phyloP scores from a whole-genome alignment of 2,113 vertebrate genomes.

The Sturnira hondurensis region DNA sequence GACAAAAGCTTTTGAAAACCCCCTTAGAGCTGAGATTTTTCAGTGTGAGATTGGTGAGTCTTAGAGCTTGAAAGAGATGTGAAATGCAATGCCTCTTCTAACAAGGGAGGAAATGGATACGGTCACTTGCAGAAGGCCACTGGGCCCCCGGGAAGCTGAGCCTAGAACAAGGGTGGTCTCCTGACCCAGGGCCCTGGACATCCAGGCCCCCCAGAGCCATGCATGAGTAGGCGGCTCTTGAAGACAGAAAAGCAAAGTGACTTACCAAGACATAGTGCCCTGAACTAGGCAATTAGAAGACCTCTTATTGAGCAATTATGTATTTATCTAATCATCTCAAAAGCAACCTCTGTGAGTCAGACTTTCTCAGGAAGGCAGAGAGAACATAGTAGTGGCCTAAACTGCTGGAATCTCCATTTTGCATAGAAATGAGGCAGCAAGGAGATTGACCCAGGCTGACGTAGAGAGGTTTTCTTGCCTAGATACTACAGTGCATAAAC shows the following conservation, averaged over 20 bases:
- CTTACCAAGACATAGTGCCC: neutral
- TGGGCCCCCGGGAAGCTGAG: neutral
- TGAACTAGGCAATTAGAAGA: neutral
- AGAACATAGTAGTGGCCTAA: neutral
- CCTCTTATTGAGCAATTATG: neutral
- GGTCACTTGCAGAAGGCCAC: neutral
- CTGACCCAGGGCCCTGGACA: neutral
- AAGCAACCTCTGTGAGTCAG: neutral
- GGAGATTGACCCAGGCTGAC: neutral
- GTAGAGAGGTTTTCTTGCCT: neutral
- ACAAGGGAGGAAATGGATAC: neutral
- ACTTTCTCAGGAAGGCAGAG: neutral
- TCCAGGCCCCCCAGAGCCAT: neutral
- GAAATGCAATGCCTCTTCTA: neutral
- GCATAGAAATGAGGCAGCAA: neutral
- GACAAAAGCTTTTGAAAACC: neutral
- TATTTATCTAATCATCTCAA: neutral
- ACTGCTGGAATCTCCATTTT: neutral
- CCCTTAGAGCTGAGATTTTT: neutral
- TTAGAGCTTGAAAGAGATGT: neutral
- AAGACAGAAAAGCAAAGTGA: conserved; percentile 26
- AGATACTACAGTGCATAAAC: neutral
- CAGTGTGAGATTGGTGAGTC: neutral
- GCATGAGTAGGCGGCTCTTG: neutral
- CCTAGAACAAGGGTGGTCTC: neutral